These are phyloP conservation scores for Eupeodes luniger DNA, from an alignment of 2,888 invertebrate species.

Conservation along the genomic window DNA sequence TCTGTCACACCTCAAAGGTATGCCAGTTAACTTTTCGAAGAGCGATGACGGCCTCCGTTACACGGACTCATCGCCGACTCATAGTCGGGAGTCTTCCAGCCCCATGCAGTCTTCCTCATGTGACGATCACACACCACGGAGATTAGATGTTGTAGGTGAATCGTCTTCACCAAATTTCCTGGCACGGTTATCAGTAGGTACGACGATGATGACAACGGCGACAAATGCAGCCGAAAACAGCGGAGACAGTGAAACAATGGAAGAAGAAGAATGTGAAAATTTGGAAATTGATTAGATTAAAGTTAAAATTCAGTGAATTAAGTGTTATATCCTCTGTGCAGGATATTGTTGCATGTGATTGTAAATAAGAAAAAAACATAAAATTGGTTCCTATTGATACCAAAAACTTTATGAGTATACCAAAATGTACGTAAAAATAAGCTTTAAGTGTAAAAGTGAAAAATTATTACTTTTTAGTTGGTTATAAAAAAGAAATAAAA, in stretches of 20 bases:
- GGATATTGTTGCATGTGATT: conserved; percentile 50
- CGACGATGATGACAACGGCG: conserved; percentile 51
- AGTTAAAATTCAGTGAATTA: neutral
- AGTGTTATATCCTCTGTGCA: neutral
- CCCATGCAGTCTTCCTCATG: conserved; percentile 61
- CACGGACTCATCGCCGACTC: conserved; percentile 65
- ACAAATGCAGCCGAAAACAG: conserved; percentile 55
- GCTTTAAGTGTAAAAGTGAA: conserved; percentile 59
- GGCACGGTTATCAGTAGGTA: conserved; percentile 42
- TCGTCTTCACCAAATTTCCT: conserved; percentile 56
- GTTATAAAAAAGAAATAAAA: conserved; percentile 45
- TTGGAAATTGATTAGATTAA: conserved; percentile 83
- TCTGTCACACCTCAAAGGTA: conserved; percentile 74
- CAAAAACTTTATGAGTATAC: conserved; percentile 49
- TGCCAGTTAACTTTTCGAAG: conserved; percentile 68
- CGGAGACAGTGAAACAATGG: conserved; percentile 77
- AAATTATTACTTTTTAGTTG: conserved; percentile 27
- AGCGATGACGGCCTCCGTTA: conserved; percentile 53
- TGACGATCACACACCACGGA: conserved; percentile 57
- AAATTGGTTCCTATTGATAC: conserved; percentile 11
- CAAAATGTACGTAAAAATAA: conserved; percentile 65
- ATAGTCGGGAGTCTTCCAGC: conserved; percentile 64
- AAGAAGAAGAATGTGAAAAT: conserved; percentile 83
- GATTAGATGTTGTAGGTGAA: conserved; percentile 61
- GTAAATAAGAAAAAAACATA: conserved; percentile 48